These are phyloP conservation scores for Eidolon helvum DNA, from an alignment of 2,113 vertebrate species.

Conservation along the genomic window DNA sequence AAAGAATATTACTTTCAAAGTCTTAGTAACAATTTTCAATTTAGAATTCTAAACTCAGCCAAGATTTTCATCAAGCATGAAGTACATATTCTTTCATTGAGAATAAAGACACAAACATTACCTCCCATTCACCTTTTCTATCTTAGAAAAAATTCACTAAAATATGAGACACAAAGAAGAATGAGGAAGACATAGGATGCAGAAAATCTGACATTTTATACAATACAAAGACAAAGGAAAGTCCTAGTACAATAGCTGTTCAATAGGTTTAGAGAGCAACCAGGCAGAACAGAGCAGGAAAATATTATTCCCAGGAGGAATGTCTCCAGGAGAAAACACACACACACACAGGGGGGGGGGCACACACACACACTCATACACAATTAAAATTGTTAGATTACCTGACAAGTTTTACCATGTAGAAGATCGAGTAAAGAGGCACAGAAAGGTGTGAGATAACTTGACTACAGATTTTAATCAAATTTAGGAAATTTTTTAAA, in stretches of 20 bases:
- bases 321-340: not conserved
- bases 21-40: conserved; percentile 24
- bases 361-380: not conserved
- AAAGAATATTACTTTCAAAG: not conserved
- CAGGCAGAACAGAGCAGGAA: not conserved
- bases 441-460: not conserved
- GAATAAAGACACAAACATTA: conserved; percentile 15
- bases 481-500: not conserved
- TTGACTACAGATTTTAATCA: conserved; percentile 1
- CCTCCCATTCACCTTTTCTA: not conserved
- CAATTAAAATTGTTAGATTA: conserved; percentile 16
- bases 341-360: not conserved
- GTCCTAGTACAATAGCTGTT: not conserved
- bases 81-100: not conserved
- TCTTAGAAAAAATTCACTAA: conserved; percentile 2
- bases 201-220: conserved; percentile 16
- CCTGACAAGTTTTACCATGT: not conserved
- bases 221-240: conserved; percentile 45
- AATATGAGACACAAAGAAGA: not conserved
- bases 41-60: not conserved
- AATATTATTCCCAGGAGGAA: not conserved
- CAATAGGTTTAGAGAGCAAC: not conserved
- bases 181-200: not conserved
- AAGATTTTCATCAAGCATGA: not conserved
- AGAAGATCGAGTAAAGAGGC: conserved; percentile 19